These are phyloP conservation scores for Meandrina meandrites DNA, from an alignment of 92 coral and sea anemone genomes.

Conservation along the genomic window DNA sequence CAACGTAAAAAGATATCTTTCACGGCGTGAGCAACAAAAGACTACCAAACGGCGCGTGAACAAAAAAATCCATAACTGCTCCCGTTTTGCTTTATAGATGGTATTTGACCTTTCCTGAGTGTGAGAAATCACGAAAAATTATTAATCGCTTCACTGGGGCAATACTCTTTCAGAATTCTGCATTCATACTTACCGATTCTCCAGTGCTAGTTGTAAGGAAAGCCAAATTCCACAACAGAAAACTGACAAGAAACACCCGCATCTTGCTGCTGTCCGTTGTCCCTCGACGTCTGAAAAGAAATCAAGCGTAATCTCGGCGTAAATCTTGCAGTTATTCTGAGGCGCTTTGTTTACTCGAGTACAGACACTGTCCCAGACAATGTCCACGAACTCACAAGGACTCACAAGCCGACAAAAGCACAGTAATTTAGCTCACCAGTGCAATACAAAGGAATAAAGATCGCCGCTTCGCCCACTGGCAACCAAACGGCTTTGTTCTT, in stretches of 20 bases:
- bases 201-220: not conserved
- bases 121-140: not conserved
- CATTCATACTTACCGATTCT: conserved; percentile 23
- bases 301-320: not conserved
- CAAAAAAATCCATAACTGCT: not conserved
- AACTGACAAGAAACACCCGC: not conserved
- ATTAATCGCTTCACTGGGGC: not conserved
- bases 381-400: not conserved
- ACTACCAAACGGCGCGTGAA: not conserved
- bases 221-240: conserved; percentile 34
- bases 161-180: not conserved
- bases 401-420: not conserved
- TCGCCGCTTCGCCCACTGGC: not conserved
- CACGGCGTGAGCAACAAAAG: not conserved
- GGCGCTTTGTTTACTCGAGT: not conserved
- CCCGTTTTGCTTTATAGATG: not conserved
- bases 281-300: not conserved
- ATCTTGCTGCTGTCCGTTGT: not conserved
- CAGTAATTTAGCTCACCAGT: not conserved
- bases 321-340: not conserved
- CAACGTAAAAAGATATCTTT: not conserved
- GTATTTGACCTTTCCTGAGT: not conserved
- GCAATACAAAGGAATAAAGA: not conserved
- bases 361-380: not conserved
- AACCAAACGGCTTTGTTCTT: not conserved